Evolutionary conservation across 2,113 vertebrate species (phyloP).

Genomic region (Anguilla rostrata): DNA sequence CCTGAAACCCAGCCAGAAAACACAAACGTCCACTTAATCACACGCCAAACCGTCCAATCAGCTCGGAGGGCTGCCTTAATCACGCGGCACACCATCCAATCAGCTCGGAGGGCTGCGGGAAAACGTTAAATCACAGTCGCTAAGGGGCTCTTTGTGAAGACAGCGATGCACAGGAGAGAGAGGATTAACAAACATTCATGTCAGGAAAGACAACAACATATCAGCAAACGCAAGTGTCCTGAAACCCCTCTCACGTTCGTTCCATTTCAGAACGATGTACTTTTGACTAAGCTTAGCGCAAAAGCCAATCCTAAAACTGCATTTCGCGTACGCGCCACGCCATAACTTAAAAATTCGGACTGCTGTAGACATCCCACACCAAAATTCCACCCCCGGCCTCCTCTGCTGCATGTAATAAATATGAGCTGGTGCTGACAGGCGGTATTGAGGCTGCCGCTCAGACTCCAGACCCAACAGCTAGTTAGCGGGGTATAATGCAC

Average conservation of each 20-base stretch:
- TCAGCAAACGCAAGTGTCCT: no score
- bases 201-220: no score
- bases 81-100: no score
- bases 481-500: slow-evolving; percentile 95
- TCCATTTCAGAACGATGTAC: no score
- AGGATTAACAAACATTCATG: no score
- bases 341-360: slow-evolving; percentile 46
- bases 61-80: no score
- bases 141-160: no score
- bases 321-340: not conserved
- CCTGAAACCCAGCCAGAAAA: slow-evolving; percentile 67
- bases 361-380: slow-evolving; percentile 61
- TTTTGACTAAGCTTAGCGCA: not conserved
- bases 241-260: no score
- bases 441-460: slow-evolving; percentile 79
- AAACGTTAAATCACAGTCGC: no score
- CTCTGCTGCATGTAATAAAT: slow-evolving; percentile 70
- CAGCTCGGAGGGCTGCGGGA: no score
- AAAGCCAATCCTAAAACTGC: slow-evolving; percentile 49
- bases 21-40: slow-evolving; percentile 49
- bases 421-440: slow-evolving; percentile 81
- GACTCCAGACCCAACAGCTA: slow-evolving; percentile 90
- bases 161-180: no score
- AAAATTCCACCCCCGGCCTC: slow-evolving; percentile 61
- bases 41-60: not conserved